A percentile compares a stretch with the other conserved stretches of the same genome.
phyloP scores from a whole-genome alignment of 1,140 invertebrate genomes.

The Anastatus disparis region DNA sequence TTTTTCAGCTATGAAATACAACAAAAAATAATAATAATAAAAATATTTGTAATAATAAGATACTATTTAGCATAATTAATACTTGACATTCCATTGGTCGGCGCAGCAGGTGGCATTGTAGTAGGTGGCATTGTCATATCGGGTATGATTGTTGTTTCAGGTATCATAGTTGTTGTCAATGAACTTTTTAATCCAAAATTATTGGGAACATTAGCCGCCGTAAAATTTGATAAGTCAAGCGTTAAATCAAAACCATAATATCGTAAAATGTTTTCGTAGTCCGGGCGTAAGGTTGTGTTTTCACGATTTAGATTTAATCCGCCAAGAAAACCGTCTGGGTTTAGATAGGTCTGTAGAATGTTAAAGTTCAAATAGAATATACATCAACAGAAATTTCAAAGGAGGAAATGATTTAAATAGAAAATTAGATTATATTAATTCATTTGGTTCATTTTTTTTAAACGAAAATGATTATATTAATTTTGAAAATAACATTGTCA shows the following conservation, averaged over 20 bases:
- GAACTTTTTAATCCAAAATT: slow-evolving; percentile 37
- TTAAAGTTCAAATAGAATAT: no score
- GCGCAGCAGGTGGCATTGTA: slow-evolving; percentile 18
- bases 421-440: no score
- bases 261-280: slow-evolving; percentile 75
- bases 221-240: slow-evolving; percentile 45
- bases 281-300: slow-evolving; percentile 76
- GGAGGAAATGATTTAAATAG: no score
- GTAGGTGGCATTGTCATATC: slow-evolving; percentile 3
- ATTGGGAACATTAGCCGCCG: background rate
- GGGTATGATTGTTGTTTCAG: slow-evolving; percentile 36
- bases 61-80: no score
- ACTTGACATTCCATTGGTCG: background rate
- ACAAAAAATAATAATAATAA: no score
- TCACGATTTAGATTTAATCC: slow-evolving; percentile 81
- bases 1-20: no score
- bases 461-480: no score
- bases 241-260: slow-evolving; percentile 81
- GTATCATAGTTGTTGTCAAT: slow-evolving; percentile 34
- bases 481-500: no score
- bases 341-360: slow-evolving; percentile 77
- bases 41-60: no score
- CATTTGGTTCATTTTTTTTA: no score
- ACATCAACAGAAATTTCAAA: no score
- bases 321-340: slow-evolving; percentile 81